Conservation (phyloP, 1,140 invertebrate genomes). For the Archivesica marissinica region DNA sequence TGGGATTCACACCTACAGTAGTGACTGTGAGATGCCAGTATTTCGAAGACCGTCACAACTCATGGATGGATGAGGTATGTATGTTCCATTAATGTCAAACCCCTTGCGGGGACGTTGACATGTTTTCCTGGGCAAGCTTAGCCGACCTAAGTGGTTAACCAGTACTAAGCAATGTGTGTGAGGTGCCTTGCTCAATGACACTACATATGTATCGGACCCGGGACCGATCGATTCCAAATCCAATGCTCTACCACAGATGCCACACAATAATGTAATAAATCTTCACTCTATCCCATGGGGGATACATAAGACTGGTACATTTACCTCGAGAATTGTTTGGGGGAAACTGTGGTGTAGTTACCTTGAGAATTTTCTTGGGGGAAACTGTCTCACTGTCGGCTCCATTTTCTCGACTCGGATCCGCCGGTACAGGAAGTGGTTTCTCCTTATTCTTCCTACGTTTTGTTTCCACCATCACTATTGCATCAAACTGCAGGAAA, state of each 20-base stretch:
- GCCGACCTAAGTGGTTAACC: too few species aligned
- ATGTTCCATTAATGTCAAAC: too few species aligned
- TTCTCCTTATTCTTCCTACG: conserved; percentile 4
- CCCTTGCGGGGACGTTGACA: too few species aligned
- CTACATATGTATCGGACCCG: neutral
- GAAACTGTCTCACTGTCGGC: neutral
- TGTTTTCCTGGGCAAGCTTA: too few species aligned
- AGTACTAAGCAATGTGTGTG: too few species aligned
- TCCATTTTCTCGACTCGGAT: neutral
- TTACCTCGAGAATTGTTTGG: neutral
- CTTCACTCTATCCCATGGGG: neutral
- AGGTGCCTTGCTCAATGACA: neutral
- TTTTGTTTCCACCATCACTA: neutral
- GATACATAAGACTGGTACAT: neutral
- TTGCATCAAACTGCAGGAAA: too few species aligned
- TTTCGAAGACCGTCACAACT: too few species aligned
- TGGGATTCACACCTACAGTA: too few species aligned
- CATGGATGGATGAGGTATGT: too few species aligned
- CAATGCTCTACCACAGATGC: neutral
- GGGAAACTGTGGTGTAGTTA: neutral
- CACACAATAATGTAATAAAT: neutral
- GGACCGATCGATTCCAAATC: too few species aligned
- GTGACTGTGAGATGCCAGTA: too few species aligned
- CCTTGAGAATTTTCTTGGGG: conserved; percentile 1
- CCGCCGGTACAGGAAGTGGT: neutral